Conservation (phyloP, 2,888 invertebrate genomes). For the Malthinus seriepunctatus region DNA sequence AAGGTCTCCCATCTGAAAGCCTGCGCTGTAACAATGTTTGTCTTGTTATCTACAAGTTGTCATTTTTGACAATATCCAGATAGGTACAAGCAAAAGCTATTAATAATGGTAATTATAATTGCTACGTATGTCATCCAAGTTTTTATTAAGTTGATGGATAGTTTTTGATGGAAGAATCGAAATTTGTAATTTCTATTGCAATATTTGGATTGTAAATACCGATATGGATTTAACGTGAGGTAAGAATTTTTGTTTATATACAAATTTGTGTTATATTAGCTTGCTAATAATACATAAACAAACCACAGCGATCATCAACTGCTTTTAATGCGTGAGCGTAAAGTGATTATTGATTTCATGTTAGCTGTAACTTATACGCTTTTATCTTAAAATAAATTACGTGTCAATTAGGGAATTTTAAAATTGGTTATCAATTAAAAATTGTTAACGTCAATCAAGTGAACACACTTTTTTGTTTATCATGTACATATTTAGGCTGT, state of each 20-base stretch:
- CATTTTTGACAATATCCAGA: constrained; percentile 7
- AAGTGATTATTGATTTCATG: neutral
- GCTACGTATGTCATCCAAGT: neutral
- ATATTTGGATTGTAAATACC: neutral
- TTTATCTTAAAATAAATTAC: too few species aligned
- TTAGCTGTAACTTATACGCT: too few species aligned
- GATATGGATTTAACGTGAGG: constrained; percentile 3
- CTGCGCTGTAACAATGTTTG: constrained; percentile 6
- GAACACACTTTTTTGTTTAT: too few species aligned
- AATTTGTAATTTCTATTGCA: too few species aligned
- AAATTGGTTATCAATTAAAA: too few species aligned
- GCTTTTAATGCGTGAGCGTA: neutral
- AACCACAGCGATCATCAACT: constrained; percentile 1
- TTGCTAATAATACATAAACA: constrained; percentile 5
- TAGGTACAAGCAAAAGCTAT: constrained; percentile 3
- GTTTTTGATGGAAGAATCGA: too few species aligned
- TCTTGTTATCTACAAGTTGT: constrained; percentile 8
- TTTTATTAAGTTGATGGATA: neutral
- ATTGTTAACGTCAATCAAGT: too few species aligned
- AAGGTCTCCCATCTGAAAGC: neutral
- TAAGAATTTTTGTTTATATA: constrained; percentile 4
- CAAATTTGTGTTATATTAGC: neutral
- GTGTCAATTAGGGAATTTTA: too few species aligned
- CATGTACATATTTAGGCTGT: too few species aligned
- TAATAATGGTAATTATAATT: constrained; percentile 6